phyloP scores from a whole-genome alignment of 2,797 vertebrate genomes.

The Streptopelia turtur region DNA sequence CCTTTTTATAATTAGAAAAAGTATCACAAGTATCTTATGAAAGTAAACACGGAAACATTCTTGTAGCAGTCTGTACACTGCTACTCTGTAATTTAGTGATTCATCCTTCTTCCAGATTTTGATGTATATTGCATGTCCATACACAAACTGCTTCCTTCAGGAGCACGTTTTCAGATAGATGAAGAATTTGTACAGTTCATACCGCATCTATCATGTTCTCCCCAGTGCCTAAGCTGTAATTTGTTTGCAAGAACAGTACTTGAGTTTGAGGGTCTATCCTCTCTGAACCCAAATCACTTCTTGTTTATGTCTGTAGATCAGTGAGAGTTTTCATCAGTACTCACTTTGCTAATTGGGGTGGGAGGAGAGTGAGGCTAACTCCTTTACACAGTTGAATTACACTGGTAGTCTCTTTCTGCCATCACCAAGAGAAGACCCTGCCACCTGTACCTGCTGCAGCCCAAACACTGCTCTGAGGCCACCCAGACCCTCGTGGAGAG shows the following conservation, averaged over 20 bases:
- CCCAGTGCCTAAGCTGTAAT: neutral
- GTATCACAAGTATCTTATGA: neutral
- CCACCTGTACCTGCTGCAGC: neutral
- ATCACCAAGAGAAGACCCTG: neutral
- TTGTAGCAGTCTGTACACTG: neutral
- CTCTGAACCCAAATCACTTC: neutral
- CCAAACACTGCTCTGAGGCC: neutral
- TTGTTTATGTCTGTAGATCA: neutral
- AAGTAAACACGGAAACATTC: neutral
- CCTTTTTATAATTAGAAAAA: neutral
- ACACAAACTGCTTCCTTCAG: neutral
- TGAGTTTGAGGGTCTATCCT: neutral
- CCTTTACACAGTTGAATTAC: neutral
- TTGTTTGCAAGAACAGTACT: neutral
- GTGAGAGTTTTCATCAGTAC: neutral
- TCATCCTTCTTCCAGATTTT: neutral
- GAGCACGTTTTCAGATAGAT: neutral
- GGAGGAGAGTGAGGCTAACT: rapidly evolving
- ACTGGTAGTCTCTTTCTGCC: neutral
- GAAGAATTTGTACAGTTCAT: neutral
- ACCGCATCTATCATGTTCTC: neutral
- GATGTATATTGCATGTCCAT: neutral
- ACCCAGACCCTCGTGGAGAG: neutral
- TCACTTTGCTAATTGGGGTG: neutral
- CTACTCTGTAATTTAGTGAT: neutral